Base-by-base conservation (phyloP, 1,140 invertebrate genomes). In the Acromyrmex echinatior region DNA sequence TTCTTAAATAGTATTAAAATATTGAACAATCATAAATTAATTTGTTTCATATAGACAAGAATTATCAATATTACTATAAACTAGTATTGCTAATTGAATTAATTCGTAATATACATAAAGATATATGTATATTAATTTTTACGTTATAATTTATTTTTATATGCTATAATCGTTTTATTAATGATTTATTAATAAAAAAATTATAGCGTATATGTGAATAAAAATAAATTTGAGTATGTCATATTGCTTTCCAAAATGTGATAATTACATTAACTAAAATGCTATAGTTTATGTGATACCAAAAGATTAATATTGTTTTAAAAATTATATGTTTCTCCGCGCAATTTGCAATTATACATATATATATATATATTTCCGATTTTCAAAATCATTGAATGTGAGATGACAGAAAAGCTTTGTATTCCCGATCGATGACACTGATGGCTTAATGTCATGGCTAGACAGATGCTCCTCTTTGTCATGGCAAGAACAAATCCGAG, bases 401-500 rank as follows among this genome's bases (percentile, higher is more conserved):
- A 74, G 28, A 58, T 60, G 78, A 35, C 0, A 16, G 31, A 35
- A 62, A 39, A n/a, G 3, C 45, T 35, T 68, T 45, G 12, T 31
- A 70, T 39, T 35, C 21, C 14, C 28, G n/a, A 80, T 25, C 78
- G 49, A 35, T 80, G 28, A 53, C 39, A 51, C 18, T 9, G 39
- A 4, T 35, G 21, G 10, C 39, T 10, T 14, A 66, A 78, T 18
- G 3, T 7, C 16, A 35, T 5, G 56, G 10, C 31, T 25, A 18
- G 45, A 12, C 68, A 35, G 28, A 80, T 80, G n/a, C n/a, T 56
- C 14, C 9, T 66, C 9, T n/a, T 7, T 25, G 12, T 58, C 25
- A 10, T 45, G 28, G n/a, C 49, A 53, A 66, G 18, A 66, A 79
- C 45, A 79, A 77, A 79, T 79, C 21, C 6, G 21, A 53, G 14